These are phyloP conservation scores for Axis porcinus DNA, from an alignment of 2,113 vertebrate genomes.

Conservation along the genomic window DNA sequence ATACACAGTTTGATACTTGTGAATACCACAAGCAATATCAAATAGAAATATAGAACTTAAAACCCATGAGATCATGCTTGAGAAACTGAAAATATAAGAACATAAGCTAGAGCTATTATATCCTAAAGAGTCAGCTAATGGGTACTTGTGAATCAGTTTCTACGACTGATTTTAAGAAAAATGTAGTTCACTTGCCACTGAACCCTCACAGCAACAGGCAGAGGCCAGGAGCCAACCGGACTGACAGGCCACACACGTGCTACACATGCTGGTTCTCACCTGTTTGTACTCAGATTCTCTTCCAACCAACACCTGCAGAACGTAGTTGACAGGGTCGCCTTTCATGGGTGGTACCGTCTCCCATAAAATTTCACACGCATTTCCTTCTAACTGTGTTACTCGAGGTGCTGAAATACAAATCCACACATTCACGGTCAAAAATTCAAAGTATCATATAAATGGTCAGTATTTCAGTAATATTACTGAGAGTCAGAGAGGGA, in stretches of 20 bases:
- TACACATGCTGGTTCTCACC: constrained; percentile 79
- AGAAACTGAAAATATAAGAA: neutral
- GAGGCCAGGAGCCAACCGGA: neutral
- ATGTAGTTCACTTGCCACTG: too few species aligned
- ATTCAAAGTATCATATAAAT: neutral
- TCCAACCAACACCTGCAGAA: constrained; percentile 94
- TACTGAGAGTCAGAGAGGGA: neutral
- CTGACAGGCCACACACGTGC: accelerated
- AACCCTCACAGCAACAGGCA: neutral
- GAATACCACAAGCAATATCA: neutral
- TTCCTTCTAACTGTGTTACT: constrained; percentile 94
- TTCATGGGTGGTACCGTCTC: constrained; percentile 94
- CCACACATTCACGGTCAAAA: neutral
- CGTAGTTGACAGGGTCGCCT: constrained; percentile 92
- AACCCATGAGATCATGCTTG: neutral
- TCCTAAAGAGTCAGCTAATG: neutral
- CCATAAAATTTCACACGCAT: constrained; percentile 94
- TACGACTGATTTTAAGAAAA: neutral
- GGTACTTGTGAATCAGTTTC: neutral
- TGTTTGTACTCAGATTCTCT: constrained; percentile 98
- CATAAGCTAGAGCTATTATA: neutral
- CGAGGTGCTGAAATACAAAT: constrained; percentile 88
- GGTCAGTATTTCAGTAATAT: neutral
- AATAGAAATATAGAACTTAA: neutral
- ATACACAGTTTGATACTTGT: neutral